A percentile compares a stretch with the other conserved stretches of the same genome.
phyloP scores from a whole-genome alignment of 2,113 vertebrate species.

The Calyptommatus sinebrachiatus region DNA sequence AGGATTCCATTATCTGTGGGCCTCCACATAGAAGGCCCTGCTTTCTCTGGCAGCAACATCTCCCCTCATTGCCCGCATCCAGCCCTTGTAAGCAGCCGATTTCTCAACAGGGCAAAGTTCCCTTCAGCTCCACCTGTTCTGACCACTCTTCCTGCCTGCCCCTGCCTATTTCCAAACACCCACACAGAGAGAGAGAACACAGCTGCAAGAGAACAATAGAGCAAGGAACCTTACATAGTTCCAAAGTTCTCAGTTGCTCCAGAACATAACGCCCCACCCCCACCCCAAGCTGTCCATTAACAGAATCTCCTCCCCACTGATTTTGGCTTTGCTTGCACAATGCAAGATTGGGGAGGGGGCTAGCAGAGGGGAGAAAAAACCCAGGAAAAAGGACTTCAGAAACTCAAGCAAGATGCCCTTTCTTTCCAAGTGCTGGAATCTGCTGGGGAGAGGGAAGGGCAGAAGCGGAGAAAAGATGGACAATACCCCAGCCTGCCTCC shows the following conservation, averaged over 20 bases:
- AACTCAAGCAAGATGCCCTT: background rate
- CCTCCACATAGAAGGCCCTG: too few species aligned
- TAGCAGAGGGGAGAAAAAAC: too few species aligned
- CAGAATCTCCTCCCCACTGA: background rate
- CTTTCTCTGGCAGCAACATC: background rate
- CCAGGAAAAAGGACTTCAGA: too few species aligned
- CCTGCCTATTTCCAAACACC: background rate
- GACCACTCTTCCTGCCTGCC: background rate
- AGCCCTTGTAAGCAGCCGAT: too few species aligned
- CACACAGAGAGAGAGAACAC: background rate
- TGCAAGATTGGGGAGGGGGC: background rate
- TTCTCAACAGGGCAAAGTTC: background rate
- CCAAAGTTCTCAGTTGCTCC: background rate
- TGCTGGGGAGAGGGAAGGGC: background rate
- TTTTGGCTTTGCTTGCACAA: background rate
- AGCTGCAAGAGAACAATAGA: background rate
- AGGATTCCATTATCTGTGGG: too few species aligned
- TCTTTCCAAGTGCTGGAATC: slow-evolving; percentile 28
- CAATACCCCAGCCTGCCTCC: background rate
- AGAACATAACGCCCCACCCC: too few species aligned
- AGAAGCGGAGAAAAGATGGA: background rate
- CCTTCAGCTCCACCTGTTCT: background rate
- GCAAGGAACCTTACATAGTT: background rate
- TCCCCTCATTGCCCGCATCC: background rate
- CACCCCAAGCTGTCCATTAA: background rate